Conservation (phyloP, 2,797 vertebrate species). For the Mycteria americana region DNA sequence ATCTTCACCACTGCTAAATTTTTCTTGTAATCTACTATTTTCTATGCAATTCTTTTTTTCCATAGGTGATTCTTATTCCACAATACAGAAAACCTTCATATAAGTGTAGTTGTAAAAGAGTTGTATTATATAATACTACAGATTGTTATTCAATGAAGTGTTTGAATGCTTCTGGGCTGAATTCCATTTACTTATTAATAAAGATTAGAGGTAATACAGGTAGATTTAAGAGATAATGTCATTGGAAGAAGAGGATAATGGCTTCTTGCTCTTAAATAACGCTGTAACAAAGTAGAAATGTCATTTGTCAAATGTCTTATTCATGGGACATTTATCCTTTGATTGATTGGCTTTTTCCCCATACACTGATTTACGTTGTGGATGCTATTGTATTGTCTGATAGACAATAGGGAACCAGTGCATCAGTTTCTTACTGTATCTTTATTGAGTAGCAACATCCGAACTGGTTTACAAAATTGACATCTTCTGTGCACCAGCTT, state of each 20-base stretch:
- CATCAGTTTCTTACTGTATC: neutral
- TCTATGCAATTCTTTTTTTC: neutral
- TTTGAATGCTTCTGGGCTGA: constrained; percentile 26
- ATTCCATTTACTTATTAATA: constrained; percentile 58
- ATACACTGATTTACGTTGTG: neutral
- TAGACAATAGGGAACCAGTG: neutral
- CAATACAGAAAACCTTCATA: neutral
- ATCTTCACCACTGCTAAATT: neutral
- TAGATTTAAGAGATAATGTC: constrained; percentile 30
- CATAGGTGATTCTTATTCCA: neutral
- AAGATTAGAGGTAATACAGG: constrained; percentile 40
- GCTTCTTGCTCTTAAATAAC: constrained; percentile 6
- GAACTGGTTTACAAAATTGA: constrained; percentile 24
- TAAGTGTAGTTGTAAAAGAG: neutral
- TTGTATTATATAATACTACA: constrained; percentile 10
- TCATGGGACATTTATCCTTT: constrained; percentile 21
- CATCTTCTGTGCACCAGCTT: neutral
- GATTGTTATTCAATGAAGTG: constrained; percentile 30
- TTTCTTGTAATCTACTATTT: neutral
- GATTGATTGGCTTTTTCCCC: neutral
- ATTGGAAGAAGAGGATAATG: constrained; percentile 43
- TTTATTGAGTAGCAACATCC: neutral
- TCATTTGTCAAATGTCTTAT: constrained; percentile 27
- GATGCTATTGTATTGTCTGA: neutral
- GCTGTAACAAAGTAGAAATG: neutral